phyloP scores from a whole-genome alignment of 1,140 invertebrate genomes.

The Drosophila sproati region DNA sequence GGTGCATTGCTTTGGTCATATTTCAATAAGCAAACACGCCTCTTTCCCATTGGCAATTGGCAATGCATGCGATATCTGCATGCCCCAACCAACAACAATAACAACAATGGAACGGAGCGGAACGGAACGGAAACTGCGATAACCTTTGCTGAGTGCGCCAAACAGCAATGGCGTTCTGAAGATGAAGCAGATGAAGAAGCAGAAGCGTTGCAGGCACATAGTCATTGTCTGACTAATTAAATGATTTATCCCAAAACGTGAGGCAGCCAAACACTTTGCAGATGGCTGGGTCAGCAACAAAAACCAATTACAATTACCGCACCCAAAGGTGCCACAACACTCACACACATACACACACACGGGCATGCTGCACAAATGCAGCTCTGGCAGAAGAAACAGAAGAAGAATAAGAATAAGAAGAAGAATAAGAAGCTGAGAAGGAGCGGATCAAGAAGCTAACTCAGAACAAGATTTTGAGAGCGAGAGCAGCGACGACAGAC shows the following conservation, averaged over 20 bases:
- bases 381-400: slow-evolving; percentile 1
- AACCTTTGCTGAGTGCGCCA: slow-evolving; percentile 59
- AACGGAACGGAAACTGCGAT: slow-evolving; percentile 46
- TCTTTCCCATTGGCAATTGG: slow-evolving; percentile 19
- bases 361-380: slow-evolving; percentile 35
- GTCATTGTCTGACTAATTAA: slow-evolving; percentile 82
- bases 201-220: slow-evolving; percentile 44
- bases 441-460: slow-evolving; percentile 23
- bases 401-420: no score
- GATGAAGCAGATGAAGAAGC: slow-evolving; percentile 5
- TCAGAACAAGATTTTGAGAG: slow-evolving; percentile 43
- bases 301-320: slow-evolving; percentile 84
- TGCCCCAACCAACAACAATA: slow-evolving; percentile 14
- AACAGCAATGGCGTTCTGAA: slow-evolving; percentile 52
- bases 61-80: slow-evolving; percentile 22
- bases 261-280: slow-evolving; percentile 61
- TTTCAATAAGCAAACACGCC: slow-evolving; percentile 71
- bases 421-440: background rate
- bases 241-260: slow-evolving; percentile 82
- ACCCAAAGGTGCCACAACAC: slow-evolving; percentile 79
- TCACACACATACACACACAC: slow-evolving; percentile 30
- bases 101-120: slow-evolving; percentile 13
- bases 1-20: slow-evolving; percentile 52
- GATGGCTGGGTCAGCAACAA: slow-evolving; percentile 45
- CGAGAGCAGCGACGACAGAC: slow-evolving; percentile 29